Base-by-base conservation (phyloP, 2,888 invertebrate genomes). In the Amphipoea lucens region DNA sequence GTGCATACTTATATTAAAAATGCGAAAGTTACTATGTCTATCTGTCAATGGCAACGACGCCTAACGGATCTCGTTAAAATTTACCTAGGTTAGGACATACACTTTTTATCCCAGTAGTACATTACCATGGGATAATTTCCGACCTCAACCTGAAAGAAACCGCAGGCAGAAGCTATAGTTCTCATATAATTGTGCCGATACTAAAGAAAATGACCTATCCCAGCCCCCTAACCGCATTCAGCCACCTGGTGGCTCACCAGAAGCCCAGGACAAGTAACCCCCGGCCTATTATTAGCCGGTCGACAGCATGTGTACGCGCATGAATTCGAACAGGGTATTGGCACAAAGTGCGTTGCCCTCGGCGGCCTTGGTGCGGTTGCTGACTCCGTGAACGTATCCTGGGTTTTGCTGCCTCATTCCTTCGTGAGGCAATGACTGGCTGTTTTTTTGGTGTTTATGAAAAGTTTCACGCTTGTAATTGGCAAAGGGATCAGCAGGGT, bases 271-370 rank as follows among this genome's bases (percentile, higher is more conserved):
- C 81, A 66, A 76, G 36, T 66, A 81, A 63, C 60, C 40, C 51
- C 48, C 29, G 69, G 23, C 48, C 80, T 84, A 83, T 81, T 84
- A 76, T 76, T 83, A 83, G 85, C 48, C 45, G 23, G 66, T 29
- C 62, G 9, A 36, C 65, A 62, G 29, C 63, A 54, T 65, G 71
- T 45, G 79, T 71, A 65, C 63, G 83, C 72, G 77, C 76, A 81
- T 78, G 70, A 83, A 84, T 84, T 74, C 76, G 83, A 51, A 17
- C 86, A 68, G 84, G 74, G 83, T 82, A 83, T 79, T 76, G 83
- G 79, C 84, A 85, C 85, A 65, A 73, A 63, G 86, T 67, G 63
- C 86, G 74, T 82, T 79, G 79, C 73, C 60, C 86, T 36, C 66
- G 0, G 20, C n/a, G 86, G 83, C 84, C 84, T 85, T 85, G 86